A percentile compares a stretch with the other conserved stretches of the same genome.
Evolutionary conservation across 2,797 vertebrate species (phyloP).

Genomic region (Amblyopsis hoosieri): DNA sequence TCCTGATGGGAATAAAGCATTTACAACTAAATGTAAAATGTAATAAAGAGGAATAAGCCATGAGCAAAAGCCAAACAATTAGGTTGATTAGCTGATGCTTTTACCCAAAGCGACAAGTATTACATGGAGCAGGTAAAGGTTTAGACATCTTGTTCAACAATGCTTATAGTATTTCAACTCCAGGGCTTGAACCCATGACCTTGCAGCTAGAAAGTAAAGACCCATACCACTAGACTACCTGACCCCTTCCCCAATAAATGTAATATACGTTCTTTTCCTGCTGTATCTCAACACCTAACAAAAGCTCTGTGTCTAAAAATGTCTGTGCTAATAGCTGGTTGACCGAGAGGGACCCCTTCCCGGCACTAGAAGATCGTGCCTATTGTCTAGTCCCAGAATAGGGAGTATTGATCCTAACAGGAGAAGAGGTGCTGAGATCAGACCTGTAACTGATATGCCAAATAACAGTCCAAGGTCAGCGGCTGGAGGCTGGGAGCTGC

Average conservation of each 20-base stretch:
- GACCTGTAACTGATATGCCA: conserved; percentile 24
- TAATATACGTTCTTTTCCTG: too few species aligned
- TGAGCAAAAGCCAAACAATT: neutral
- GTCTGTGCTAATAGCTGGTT: neutral
- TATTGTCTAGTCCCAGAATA: conserved; percentile 47
- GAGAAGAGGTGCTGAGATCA: conserved; percentile 15
- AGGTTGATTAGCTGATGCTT: too few species aligned
- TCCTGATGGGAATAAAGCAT: neutral
- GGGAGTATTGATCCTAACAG: conserved; percentile 40
- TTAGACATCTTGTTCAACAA: too few species aligned
- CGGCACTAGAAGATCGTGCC: conserved; percentile 9
- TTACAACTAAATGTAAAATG: neutral
- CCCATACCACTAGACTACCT: too few species aligned
- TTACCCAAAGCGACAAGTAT: neutral
- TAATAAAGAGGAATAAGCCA: neutral
- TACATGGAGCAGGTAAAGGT: neutral
- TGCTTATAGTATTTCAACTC: too few species aligned
- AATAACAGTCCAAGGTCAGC: conserved; percentile 40
- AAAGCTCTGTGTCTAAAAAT: too few species aligned
- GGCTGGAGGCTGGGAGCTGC: neutral
- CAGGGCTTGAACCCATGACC: too few species aligned
- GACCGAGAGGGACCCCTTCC: neutral
- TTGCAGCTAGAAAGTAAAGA: too few species aligned
- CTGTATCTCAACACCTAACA: too few species aligned
- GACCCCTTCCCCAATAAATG: too few species aligned